phyloP scores from a whole-genome alignment of 2,797 vertebrate genomes.

The Parotocinclus haroldoi region DNA sequence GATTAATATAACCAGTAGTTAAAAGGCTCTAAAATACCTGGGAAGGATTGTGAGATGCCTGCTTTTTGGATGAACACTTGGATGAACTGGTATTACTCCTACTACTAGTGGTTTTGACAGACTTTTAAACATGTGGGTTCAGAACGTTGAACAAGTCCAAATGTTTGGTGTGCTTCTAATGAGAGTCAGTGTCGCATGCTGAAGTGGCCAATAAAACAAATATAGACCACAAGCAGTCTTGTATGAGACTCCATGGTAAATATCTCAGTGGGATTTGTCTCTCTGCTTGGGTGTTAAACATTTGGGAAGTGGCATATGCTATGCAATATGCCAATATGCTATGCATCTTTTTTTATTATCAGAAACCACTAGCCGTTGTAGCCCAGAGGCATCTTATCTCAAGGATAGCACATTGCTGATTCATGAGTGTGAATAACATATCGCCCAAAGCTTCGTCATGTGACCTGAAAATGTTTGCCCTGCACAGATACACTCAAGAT shows the following conservation, averaged over 20 bases:
- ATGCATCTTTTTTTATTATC: constrained; percentile 18
- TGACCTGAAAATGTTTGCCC: constrained; percentile 6
- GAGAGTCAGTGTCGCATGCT: neutral
- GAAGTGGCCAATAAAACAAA: constrained; percentile 16
- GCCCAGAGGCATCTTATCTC: neutral
- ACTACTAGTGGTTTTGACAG: no score
- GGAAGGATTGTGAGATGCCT: no score
- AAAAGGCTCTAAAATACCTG: no score
- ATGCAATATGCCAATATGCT: constrained; percentile 26
- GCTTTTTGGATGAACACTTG: no score
- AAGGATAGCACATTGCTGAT: neutral
- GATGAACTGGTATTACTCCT: no score
- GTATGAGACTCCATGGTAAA: neutral
- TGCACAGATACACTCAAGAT: neutral
- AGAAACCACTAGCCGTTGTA: constrained; percentile 18
- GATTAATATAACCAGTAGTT: no score
- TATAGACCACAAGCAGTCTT: constrained; percentile 6
- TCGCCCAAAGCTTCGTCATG: constrained; percentile 3
- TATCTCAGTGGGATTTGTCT: constrained; percentile 1
- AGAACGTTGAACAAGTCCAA: no score
- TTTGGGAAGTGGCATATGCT: constrained; percentile 29
- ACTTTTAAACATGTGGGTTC: no score
- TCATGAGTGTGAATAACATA: neutral
- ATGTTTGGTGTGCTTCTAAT: neutral
- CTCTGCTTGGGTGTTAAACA: constrained; percentile 16